phyloP scores from a whole-genome alignment of 2,113 vertebrate species.

The Parus major region DNA sequence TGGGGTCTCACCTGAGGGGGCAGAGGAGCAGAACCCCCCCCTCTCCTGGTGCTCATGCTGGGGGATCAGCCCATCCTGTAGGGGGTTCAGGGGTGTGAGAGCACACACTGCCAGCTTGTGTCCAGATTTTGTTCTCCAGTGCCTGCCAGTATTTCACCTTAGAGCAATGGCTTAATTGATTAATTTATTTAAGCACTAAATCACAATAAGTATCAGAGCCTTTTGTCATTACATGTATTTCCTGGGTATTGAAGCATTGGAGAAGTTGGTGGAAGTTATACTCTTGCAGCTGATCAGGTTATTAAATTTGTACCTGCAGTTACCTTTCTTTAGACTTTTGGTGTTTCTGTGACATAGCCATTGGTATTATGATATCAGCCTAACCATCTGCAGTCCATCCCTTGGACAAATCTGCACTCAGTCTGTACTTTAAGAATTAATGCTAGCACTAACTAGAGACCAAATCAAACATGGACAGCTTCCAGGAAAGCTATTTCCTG shows the following conservation, averaged over 20 bases:
- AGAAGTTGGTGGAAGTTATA: background rate
- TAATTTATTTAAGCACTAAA: background rate
- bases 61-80: no score
- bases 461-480: constrained; percentile 64
- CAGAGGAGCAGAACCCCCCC: background rate
- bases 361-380: constrained; percentile 32
- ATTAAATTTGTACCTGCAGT: background rate
- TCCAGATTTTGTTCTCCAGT: background rate
- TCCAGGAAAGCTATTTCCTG: constrained; percentile 73
- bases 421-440: constrained; percentile 67
- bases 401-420: constrained; percentile 71
- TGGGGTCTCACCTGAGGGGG: background rate
- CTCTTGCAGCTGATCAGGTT: background rate
- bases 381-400: constrained; percentile 38
- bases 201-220: background rate
- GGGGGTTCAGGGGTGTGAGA: background rate
- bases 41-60: background rate
- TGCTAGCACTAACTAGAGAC: constrained; percentile 57
- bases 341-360: constrained; percentile 14
- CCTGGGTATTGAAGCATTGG: background rate
- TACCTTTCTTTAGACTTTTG: constrained; percentile 40
- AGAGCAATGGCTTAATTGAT: background rate
- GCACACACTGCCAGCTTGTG: background rate
- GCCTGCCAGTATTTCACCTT: background rate
- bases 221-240: background rate